Percentiles rank a stretch among this genome's conserved stretches.
Conservation (phyloP, 1,140 invertebrate species). For the Vollenhovia emeryi region DNA sequence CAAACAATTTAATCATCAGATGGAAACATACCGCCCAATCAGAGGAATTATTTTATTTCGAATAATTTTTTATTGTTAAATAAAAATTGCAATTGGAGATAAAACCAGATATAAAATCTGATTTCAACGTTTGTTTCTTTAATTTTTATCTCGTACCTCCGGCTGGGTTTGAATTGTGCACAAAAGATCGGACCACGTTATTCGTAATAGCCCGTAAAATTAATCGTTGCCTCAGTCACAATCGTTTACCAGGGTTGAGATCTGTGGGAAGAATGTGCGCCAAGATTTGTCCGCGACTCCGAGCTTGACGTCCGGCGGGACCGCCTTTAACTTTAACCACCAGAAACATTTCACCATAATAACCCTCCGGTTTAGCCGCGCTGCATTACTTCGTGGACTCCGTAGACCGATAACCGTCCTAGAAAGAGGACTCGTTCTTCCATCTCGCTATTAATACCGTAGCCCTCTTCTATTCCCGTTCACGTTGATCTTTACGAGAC, state of each 20-base stretch:
- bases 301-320: background rate
- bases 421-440: constrained; percentile 22
- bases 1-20: too few species aligned
- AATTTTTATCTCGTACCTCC: background rate
- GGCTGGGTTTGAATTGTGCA: background rate
- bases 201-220: background rate
- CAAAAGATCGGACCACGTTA: background rate
- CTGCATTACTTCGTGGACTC: background rate
- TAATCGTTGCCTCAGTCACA: background rate
- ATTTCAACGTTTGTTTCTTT: background rate
- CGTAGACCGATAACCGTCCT: constrained; percentile 24
- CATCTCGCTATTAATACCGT: constrained; percentile 44
- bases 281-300: constrained; percentile 8
- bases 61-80: background rate
- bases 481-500: constrained; percentile 31
- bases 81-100: background rate
- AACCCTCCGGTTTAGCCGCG: background rate
- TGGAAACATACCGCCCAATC: too few species aligned
- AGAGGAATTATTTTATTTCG: background rate
- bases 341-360: constrained; percentile 28
- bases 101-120: background rate
- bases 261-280: constrained; percentile 5
- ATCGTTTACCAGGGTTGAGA: background rate
- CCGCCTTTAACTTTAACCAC: background rate
- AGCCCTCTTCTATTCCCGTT: background rate